Evolutionary conservation across 2,797 vertebrate genomes (phyloP).

Genomic region (Dipus sagitta): DNA sequence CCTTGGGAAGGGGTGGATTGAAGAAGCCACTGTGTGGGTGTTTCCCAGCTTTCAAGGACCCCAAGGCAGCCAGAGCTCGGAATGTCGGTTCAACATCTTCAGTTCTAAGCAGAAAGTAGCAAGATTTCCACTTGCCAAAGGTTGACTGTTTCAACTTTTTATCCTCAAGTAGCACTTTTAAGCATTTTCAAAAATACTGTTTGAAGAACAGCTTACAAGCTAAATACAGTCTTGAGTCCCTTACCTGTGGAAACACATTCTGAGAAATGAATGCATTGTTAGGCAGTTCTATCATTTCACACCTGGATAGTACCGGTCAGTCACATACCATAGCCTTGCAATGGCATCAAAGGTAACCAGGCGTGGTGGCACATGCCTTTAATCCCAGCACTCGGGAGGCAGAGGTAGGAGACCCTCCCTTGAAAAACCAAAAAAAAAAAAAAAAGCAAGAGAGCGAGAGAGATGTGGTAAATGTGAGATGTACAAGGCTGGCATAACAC

Average conservation of each 20-base stretch:
- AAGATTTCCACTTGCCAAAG: slow-evolving; percentile 37
- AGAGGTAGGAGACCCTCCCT: too few relatives aligned
- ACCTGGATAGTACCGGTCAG: neutral
- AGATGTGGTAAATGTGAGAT: neutral
- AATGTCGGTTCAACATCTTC: neutral
- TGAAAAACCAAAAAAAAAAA: too few relatives aligned
- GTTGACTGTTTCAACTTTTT: slow-evolving; percentile 18
- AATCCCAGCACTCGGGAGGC: too few relatives aligned
- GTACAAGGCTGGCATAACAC: too few relatives aligned
- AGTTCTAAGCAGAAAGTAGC: neutral
- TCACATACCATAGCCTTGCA: neutral
- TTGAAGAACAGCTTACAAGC: slow-evolving; percentile 37
- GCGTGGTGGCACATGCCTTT: too few relatives aligned
- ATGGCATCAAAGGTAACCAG: too few relatives aligned
- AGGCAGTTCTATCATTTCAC: neutral
- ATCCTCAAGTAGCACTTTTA: slow-evolving; percentile 22
- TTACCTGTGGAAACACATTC: neutral
- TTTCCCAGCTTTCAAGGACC: neutral
- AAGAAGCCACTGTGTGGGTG: neutral
- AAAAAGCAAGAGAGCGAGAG: too few relatives aligned
- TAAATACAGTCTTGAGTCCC: neutral
- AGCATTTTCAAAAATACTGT: slow-evolving; percentile 48
- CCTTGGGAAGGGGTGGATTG: neutral
- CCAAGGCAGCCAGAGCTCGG: neutral
- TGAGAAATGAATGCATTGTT: neutral